Conservation (phyloP, 2,797 vertebrate species). For the Amblyraja radiata region DNA sequence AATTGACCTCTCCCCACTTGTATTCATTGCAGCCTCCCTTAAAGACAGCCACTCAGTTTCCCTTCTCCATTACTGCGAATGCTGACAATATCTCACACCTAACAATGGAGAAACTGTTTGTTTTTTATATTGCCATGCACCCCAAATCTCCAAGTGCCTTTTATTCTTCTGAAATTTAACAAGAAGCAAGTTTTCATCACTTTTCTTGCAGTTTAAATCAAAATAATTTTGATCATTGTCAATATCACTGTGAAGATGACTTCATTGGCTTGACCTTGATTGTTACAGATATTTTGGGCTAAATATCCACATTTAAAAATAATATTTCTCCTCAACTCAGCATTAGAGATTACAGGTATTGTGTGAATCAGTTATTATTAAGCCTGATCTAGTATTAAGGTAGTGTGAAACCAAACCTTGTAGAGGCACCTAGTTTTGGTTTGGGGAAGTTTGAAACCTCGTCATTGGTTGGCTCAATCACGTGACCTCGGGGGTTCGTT, state of each 20-base stretch:
- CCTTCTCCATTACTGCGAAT: background rate
- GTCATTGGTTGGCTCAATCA: no score
- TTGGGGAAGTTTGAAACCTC: no score
- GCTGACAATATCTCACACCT: background rate
- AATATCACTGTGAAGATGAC: background rate
- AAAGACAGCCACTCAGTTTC: background rate
- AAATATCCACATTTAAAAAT: background rate
- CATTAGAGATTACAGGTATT: background rate
- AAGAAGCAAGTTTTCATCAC: background rate
- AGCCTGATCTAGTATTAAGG: no score
- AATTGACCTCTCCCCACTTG: constrained; percentile 6
- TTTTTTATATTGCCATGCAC: no score
- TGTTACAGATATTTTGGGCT: background rate
- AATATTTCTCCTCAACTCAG: background rate
- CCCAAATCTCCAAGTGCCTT: background rate
- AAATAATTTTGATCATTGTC: background rate
- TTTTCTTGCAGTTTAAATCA: background rate
- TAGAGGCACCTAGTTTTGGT: no score
- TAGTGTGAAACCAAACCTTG: no score
- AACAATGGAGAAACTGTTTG: background rate
- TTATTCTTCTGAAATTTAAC: background rate
- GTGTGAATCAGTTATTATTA: background rate
- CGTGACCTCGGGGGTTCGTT: no score
- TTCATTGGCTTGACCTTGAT: background rate
- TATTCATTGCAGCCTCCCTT: background rate